A percentile compares a stretch with the other conserved stretches of the same genome.
Evolutionary conservation across 2,113 vertebrate species (phyloP).

Genomic region (Limanda limanda): DNA sequence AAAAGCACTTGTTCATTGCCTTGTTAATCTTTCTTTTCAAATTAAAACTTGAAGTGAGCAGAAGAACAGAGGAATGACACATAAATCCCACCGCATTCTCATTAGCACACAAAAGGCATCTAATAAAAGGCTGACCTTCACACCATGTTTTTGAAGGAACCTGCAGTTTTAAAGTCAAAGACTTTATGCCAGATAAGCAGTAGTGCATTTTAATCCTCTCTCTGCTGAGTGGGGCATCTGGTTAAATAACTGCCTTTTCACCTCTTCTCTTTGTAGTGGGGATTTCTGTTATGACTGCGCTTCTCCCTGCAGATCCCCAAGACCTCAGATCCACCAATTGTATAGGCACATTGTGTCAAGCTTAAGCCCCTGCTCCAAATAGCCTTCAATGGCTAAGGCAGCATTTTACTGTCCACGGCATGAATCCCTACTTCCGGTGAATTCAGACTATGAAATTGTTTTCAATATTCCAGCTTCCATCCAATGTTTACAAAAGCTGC

Average conservation of each 20-base stretch:
- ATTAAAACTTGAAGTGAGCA: conserved; percentile 40
- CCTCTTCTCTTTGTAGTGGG: conserved; percentile 77
- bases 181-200: conserved; percentile 83
- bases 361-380: conserved; percentile 75
- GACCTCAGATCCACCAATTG: conserved; percentile 80
- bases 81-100: conserved; percentile 67
- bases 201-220: conserved; percentile 82
- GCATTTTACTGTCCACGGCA: conserved; percentile 67
- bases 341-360: conserved; percentile 76
- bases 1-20: conserved; percentile 51
- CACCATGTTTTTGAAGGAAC: conserved; percentile 75
- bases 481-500: conserved; percentile 65
- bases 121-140: conserved; percentile 82
- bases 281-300: conserved; percentile 80
- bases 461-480: conserved; percentile 48
- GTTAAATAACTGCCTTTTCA: conserved; percentile 84
- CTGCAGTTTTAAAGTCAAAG: conserved; percentile 81
- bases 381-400: conserved; percentile 66
- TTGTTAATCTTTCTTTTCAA: conserved; percentile 53
- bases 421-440: conserved; percentile 60
- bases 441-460: conserved; percentile 65
- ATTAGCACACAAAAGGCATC: conserved; percentile 80
- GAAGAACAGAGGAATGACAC: conserved; percentile 59
- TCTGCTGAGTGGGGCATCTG: conserved; percentile 83
- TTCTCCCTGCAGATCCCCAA: conserved; percentile 75